Conservation (phyloP, 1,140 invertebrate genomes). For the Ostrea edulis region DNA sequence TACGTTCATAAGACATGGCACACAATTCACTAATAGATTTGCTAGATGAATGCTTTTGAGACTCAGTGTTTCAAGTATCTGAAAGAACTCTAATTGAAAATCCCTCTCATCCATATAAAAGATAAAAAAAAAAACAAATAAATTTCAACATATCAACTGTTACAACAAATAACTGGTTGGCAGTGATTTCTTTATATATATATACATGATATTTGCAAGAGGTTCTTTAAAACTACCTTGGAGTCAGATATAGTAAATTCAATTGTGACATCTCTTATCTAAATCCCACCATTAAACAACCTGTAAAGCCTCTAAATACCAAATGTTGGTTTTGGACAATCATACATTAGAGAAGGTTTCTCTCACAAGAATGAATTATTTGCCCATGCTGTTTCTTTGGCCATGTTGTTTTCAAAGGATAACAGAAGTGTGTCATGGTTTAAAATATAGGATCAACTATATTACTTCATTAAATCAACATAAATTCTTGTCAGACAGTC, state of each 20-base stretch:
- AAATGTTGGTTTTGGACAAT: not conserved
- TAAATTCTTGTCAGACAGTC: conserved; percentile 1
- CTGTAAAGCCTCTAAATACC: conserved; percentile 3
- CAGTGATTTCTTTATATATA: not conserved
- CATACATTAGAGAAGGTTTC: not conserved
- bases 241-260: conserved; percentile 17
- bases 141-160: not conserved
- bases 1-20: not conserved
- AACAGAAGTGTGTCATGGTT: not conserved
- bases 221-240: not conserved
- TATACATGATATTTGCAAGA: not conserved
- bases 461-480: conserved; percentile 6
- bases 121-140: not conserved
- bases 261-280: conserved; percentile 10
- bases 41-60: too few species aligned
- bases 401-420: not conserved
- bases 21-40: not conserved
- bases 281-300: conserved; percentile 6
- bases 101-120: not conserved
- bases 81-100: not conserved
- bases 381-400: not conserved
- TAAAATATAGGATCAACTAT: not conserved
- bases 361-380: not conserved
- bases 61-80: not conserved
- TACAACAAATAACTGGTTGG: not conserved